Base-by-base conservation (phyloP, 2,113 vertebrate genomes). In the Epinephelus moara region DNA sequence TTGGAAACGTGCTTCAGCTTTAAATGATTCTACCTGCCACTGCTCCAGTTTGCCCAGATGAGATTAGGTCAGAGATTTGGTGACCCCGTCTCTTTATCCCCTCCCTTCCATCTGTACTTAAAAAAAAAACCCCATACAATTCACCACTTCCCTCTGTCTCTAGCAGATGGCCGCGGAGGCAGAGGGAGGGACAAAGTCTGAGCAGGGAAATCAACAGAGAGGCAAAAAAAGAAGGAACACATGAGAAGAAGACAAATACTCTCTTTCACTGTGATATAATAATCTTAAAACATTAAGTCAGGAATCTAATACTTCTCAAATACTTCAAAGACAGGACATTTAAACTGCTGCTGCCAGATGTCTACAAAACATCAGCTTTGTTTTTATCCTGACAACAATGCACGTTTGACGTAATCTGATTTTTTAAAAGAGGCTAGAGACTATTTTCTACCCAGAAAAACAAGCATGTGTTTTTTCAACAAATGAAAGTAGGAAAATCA, bases 1-100 rank as follows among this genome's bases (percentile, higher is more conserved):
- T 25, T 69, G 19, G 61, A 63, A 62, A 80, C 13, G 45, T 30
- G 60, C 52, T 78, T 2, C 0, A 4, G 42, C 62, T 71, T 52
- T 42, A n/a, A 50, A 12, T 40, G 56, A 40, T 68, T 89, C 71
- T 87, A 93, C 88, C 92, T 92, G 92, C 78, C 83, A 56, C 70
- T 78, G 82, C 70, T 89, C 75, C 78, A 77, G 82, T 90, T 84
- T 71, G 27, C 37, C 45, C 81, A 81, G 84, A 88, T 85, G 79
- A 91, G 92, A 94, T 92, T 86, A 93, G 89, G 87, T 81, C 78
- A 82, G 85, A 92, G 89, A 91, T 94, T 93, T 88, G 83, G 85
- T 89, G 86, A 94, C 70, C 75, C 17, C 7, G 12, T 72, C 75
- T 80, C 84, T 84, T 88, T 86, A 91, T 91, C 89, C 87, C 68